Conservation (phyloP, 2,888 invertebrate species). For the Mesoligia furuncula region DNA sequence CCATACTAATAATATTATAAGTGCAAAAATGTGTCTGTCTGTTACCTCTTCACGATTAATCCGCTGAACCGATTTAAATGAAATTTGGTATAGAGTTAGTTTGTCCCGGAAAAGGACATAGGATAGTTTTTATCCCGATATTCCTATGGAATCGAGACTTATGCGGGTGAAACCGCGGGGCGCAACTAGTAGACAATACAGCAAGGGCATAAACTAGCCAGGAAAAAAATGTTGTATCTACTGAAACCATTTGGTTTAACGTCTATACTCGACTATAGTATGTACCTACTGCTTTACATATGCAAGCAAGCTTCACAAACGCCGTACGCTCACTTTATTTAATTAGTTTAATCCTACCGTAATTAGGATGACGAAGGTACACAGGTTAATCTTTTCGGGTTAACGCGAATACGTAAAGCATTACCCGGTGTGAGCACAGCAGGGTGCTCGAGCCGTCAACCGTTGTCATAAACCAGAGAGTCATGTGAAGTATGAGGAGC, state of each 20-base stretch:
- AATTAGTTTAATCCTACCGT: conserved; percentile 9
- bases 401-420: no score
- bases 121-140: no score
- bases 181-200: no score
- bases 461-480: conserved; percentile 31
- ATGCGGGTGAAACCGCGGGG: no score
- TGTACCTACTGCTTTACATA: not conserved
- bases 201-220: not conserved
- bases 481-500: not conserved
- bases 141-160: no score
- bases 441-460: conserved; percentile 30
- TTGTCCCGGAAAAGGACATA: no score
- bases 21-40: no score
- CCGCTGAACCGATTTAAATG: no score
- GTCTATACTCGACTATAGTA: not conserved
- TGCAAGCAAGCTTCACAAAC: not conserved
- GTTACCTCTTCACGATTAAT: no score
- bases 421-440: not conserved
- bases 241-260: not conserved
- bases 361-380: conserved; percentile 20
- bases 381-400: conserved; percentile 34
- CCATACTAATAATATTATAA: no score
- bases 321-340: not conserved
- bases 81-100: no score
- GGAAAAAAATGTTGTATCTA: not conserved